Base-by-base conservation (phyloP, 2,113 vertebrate genomes). In the Daboia siamensis region DNA sequence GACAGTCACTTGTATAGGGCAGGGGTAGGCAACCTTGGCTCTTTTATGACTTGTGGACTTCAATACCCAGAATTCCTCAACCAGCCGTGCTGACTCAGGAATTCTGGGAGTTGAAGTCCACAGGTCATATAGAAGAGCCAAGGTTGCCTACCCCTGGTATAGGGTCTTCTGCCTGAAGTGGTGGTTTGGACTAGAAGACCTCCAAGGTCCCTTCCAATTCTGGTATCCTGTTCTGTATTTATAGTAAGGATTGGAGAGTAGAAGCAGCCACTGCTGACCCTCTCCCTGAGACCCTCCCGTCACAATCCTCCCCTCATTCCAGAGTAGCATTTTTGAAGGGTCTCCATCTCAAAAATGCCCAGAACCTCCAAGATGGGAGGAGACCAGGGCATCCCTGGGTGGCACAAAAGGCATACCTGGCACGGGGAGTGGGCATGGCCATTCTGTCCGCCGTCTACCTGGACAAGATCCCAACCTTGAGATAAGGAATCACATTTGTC, bases 401-500 rank as follows among this genome's bases (percentile, higher is more conserved):
- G n/a, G 15, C n/a, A 80, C 15, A 8, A 80, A 20, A 39, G 69
- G 20, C n/a, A 20, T 39, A 21, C 33, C n/a, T 80, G 69, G 29
- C 3, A 1, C 4, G 11, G 26, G 9, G 29, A n/a, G 1, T 33
- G 64, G 57, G 69, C 13, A 0, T 39, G 3, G n/a, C 69, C 69
- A 33, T 39, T 80, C 69, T 80, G 69, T 8, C 69, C 44, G 29
- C 56, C 57, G 1, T 8, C 26, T 46, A 12, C 12, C 39, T 29
- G 57, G 44, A 15, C 7, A 48, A 44, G 20, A 61, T 17, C 3
- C 8, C 10, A 21, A 20, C 1, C 26, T 4, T n/a, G 57, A 64
- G 13, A 20, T 64, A 24, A 26, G 48, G 5, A 21, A 0, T 17
- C 7, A 0, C 0, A 0, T 44, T 17, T 29, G 23, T 46, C 26